Conservation (phyloP, 2,888 invertebrate species). For the Eupithecia subumbrata region DNA sequence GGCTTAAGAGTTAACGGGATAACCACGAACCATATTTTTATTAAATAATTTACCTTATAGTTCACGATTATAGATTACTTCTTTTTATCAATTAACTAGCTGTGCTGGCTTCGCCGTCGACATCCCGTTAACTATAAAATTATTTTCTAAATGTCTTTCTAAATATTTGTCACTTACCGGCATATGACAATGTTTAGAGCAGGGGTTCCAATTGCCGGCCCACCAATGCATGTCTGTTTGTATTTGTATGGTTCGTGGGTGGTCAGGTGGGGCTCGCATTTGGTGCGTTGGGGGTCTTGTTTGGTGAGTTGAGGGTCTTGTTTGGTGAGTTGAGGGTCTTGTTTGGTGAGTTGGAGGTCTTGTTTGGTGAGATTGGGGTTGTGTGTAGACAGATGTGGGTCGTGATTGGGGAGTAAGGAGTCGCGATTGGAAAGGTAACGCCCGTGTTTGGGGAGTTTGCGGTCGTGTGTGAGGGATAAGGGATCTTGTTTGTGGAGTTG, state of each 20-base stretch:
- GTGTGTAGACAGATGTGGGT: constrained; percentile 1
- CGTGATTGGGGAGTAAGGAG: constrained; percentile 4
- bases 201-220: constrained; percentile 94
- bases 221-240: constrained; percentile 88
- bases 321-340: constrained; percentile 1
- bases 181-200: constrained; percentile 77
- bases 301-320: neutral
- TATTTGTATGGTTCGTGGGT: constrained; percentile 10
- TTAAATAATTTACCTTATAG: neutral
- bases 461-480: constrained; percentile 45
- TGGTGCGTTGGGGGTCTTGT: constrained; percentile 4
- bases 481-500: neutral
- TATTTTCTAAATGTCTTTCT: neutral
- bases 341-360: neutral
- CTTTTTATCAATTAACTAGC: neutral
- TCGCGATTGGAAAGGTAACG: constrained; percentile 45
- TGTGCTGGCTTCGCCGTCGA: neutral
- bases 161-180: constrained; percentile 57
- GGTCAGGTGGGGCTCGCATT: neutral
- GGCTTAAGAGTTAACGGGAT: neutral
- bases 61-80: neutral
- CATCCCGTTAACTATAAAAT: neutral
- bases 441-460: constrained; percentile 2
- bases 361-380: neutral
- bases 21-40: neutral